Percentiles rank a stretch among this genome's conserved stretches.
Evolutionary conservation across 1,140 invertebrate species (phyloP).

Genomic region (Saccostrea echinata): DNA sequence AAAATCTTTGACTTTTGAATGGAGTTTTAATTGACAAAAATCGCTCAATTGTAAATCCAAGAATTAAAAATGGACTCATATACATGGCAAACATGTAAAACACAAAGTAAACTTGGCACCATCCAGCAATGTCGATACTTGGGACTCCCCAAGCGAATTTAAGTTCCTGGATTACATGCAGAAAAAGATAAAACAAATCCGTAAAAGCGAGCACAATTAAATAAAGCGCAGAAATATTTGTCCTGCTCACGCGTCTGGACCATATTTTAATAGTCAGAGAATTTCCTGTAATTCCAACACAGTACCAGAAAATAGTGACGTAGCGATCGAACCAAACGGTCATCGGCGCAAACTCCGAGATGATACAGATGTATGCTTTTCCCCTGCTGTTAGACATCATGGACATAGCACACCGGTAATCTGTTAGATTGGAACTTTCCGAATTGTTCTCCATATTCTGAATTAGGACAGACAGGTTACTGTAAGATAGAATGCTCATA

Average conservation of each 20-base stretch:
- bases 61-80: conserved; percentile 72
- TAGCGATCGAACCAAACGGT: conserved; percentile 60
- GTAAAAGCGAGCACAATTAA: conserved; percentile 73
- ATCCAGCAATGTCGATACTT: conserved; percentile 56
- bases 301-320: conserved; percentile 71
- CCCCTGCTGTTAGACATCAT: background rate
- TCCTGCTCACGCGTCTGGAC: conserved; percentile 65
- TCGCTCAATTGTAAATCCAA: conserved; percentile 94
- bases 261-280: conserved; percentile 71
- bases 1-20: conserved; percentile 81
- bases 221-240: conserved; percentile 73
- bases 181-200: conserved; percentile 71
- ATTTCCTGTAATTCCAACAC: conserved; percentile 76
- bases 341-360: conserved; percentile 63
- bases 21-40: conserved; percentile 97
- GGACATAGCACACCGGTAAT: background rate
- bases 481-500: background rate
- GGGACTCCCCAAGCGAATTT: conserved; percentile 67
- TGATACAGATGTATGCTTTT: conserved; percentile 6
- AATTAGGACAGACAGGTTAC: background rate
- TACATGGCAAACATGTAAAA: conserved; percentile 73
- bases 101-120: conserved; percentile 69
- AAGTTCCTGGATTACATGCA: conserved; percentile 69
- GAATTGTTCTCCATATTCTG: background rate
- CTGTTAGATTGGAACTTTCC: background rate